Evolutionary conservation across 2,888 invertebrate species (phyloP).

Genomic region (Eulithis prunata): DNA sequence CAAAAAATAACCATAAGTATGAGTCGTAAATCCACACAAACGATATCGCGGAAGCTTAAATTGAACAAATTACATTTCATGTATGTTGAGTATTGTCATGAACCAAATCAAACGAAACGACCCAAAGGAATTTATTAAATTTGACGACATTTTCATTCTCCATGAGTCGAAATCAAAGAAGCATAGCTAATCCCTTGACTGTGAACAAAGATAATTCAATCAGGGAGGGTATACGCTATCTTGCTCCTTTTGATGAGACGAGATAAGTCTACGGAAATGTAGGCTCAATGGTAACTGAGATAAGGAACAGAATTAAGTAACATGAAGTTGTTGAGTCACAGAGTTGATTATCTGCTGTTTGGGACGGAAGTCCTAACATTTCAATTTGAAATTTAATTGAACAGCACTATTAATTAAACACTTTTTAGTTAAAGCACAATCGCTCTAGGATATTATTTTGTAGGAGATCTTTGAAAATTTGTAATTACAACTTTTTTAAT

Average conservation of each 20-base stretch:
- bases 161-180: slow-evolving; percentile 53
- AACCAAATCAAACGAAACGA: slow-evolving; percentile 20
- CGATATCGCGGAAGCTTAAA: neutral
- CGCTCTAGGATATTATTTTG: no score
- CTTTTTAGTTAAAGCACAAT: no score
- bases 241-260: slow-evolving; percentile 35
- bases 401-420: no score
- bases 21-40: no score
- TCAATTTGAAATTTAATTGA: neutral
- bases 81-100: slow-evolving; percentile 1
- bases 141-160: slow-evolving; percentile 44
- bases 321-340: slow-evolving; percentile 13
- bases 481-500: neutral
- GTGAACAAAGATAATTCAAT: slow-evolving; percentile 59
- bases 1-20: neutral
- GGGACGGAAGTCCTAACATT: slow-evolving; percentile 13
- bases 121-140: slow-evolving; percentile 27
- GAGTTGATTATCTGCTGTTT: slow-evolving; percentile 24
- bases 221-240: slow-evolving; percentile 41
- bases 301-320: slow-evolving; percentile 8
- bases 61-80: neutral
- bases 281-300: slow-evolving; percentile 4
- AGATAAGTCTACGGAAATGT: slow-evolving; percentile 11
- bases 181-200: slow-evolving; percentile 51
- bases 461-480: no score